These are phyloP conservation scores for Nesogale talazaci DNA, from an alignment of 2,113 vertebrate species.

Conservation along the genomic window DNA sequence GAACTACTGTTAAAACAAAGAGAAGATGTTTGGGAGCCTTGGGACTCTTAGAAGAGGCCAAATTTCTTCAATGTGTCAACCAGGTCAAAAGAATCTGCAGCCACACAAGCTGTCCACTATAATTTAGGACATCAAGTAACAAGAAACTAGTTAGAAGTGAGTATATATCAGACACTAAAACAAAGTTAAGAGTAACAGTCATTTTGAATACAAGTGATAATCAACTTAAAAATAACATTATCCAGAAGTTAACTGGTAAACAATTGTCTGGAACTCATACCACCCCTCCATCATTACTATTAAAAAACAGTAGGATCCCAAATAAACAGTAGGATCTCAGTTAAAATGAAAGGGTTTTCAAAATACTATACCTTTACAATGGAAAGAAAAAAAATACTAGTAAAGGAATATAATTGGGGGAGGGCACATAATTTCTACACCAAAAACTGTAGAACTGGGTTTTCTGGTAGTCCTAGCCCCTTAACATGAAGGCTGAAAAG, in stretches of 20 bases:
- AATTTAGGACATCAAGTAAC: background rate
- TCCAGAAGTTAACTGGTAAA: background rate
- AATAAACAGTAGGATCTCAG: background rate
- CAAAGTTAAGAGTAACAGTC: background rate
- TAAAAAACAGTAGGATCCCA: background rate
- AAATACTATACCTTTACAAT: background rate
- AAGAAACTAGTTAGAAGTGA: background rate
- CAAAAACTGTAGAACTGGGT: no score
- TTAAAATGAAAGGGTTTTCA: background rate
- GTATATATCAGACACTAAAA: background rate
- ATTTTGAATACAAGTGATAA: background rate
- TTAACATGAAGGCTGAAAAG: no score
- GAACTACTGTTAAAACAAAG: background rate
- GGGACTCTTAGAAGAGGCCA: background rate
- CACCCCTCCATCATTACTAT: background rate
- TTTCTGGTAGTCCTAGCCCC: no score
- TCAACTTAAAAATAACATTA: conserved; percentile 1
- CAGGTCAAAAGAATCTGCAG: background rate
- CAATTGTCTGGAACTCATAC: background rate
- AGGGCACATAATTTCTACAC: no score
- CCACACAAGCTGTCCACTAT: background rate
- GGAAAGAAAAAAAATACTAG: no score
- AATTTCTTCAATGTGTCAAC: background rate
- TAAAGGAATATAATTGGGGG: no score
- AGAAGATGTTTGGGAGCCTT: background rate